Evolutionary conservation across 2,797 vertebrate species (phyloP).

Genomic region (Macroramphosus scolopax): DNA sequence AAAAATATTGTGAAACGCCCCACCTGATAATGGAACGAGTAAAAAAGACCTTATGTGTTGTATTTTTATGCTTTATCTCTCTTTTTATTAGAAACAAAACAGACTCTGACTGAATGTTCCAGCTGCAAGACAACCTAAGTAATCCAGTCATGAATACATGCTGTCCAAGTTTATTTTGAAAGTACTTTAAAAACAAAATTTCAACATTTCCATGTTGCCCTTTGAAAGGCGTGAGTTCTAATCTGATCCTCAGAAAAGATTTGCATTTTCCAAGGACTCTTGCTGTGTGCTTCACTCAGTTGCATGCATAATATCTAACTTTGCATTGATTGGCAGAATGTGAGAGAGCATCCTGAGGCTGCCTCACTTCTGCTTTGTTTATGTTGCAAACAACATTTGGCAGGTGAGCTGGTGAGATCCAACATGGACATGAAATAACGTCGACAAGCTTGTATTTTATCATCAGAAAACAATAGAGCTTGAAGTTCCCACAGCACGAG

Average conservation of each 20-base stretch:
- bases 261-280: constrained; percentile 7
- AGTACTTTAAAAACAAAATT: too few relatives aligned
- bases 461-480: neutral
- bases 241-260: neutral
- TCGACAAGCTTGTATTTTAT: neutral
- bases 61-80: constrained; percentile 12
- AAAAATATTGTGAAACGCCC: constrained; percentile 42
- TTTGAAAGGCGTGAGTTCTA: neutral
- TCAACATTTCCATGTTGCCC: too few relatives aligned
- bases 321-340: neutral
- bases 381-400: constrained; percentile 15
- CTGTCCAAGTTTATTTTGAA: too few relatives aligned
- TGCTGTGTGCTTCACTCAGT: constrained; percentile 10
- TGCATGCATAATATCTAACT: constrained; percentile 2
- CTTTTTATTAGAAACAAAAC: constrained; percentile 25
- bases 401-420: neutral
- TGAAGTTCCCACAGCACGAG: neutral
- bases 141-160: too few relatives aligned
- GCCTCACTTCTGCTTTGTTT: constrained; percentile 1
- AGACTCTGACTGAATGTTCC: neutral
- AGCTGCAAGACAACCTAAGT: too few relatives aligned
- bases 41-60: constrained; percentile 25
- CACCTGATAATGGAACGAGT: constrained; percentile 4
- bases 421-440: neutral
- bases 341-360: constrained; percentile 1